Evolutionary conservation across 2,113 vertebrate species (phyloP).

Genomic region (Lophotis ruficrista): DNA sequence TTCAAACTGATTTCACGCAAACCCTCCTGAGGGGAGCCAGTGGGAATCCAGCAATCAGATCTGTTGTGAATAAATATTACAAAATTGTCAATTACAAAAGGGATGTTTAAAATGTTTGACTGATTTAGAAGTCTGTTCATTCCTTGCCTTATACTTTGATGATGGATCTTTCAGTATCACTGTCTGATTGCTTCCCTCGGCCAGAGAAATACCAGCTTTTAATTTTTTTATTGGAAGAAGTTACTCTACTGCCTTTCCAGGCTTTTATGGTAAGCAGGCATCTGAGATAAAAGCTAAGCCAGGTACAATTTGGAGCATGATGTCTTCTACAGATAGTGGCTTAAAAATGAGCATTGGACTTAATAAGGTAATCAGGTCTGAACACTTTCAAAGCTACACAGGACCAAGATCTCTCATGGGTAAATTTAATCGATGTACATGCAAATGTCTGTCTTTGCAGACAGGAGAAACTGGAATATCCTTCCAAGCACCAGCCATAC

Average conservation of each 20-base stretch:
- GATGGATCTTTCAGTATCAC: constrained; percentile 48
- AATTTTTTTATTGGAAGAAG: background rate
- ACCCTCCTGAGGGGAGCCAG: constrained; percentile 87
- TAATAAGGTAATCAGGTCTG: background rate
- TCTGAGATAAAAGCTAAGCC: constrained; percentile 50
- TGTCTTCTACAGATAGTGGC: constrained; percentile 18
- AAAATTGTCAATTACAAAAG: constrained; percentile 98
- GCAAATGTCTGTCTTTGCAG: constrained; percentile 7
- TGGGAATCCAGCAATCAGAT: constrained; percentile 87
- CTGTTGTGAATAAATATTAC: constrained; percentile 99
- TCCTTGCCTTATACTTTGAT: constrained; percentile 33
- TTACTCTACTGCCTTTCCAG: background rate
- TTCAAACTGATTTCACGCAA: constrained; percentile 98
- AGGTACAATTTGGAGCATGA: constrained; percentile 47
- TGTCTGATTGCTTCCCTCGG: constrained; percentile 37
- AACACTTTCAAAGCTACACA: background rate
- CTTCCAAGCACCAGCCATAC: background rate
- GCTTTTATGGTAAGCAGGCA: constrained; percentile 12
- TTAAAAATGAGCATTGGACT: constrained; percentile 40
- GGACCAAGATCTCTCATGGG: background rate
- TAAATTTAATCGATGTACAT: constrained; percentile 10
- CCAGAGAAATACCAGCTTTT: constrained; percentile 15
- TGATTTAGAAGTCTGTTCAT: constrained; percentile 75
- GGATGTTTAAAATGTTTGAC: constrained; percentile 92
- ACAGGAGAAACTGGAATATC: background rate